These are phyloP conservation scores for Bathybates hornii DNA, from an alignment of 2,113 vertebrate species.

Conservation along the genomic window DNA sequence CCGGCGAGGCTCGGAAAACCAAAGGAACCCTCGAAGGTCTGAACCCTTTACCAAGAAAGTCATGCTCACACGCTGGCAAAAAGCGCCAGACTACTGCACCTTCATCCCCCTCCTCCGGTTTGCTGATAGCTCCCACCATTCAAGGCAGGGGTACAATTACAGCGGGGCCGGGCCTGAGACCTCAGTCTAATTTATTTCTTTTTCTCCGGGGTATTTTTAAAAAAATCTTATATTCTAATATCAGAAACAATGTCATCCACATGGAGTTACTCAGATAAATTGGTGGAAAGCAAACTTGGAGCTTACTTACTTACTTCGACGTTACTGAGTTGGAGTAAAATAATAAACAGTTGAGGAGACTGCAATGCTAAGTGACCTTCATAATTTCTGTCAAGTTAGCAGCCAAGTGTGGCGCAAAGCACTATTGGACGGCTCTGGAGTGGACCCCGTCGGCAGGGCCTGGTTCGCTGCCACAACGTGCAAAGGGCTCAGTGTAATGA, in stretches of 20 bases:
- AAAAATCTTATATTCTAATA: neutral
- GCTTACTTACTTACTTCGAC: neutral
- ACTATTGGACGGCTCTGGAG: neutral
- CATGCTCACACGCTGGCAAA: constrained; percentile 76
- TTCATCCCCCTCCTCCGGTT: constrained; percentile 75
- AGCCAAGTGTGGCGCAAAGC: constrained; percentile 6
- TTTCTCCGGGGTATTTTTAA: neutral
- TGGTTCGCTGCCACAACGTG: neutral
- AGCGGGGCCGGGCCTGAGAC: constrained; percentile 75
- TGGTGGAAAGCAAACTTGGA: neutral
- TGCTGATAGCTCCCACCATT: constrained; percentile 53
- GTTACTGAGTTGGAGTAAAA: neutral
- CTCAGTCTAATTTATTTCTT: constrained; percentile 66
- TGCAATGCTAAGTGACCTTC: constrained; percentile 17
- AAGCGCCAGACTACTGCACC: constrained; percentile 68
- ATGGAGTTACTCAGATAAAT: neutral
- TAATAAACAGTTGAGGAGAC: neutral
- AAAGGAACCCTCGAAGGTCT: constrained; percentile 72
- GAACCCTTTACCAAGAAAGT: constrained; percentile 73
- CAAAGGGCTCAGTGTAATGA: constrained; percentile 33
- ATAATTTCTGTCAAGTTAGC: neutral
- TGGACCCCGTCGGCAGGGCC: neutral
- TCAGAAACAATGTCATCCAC: neutral
- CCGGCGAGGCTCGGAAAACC: constrained; percentile 65
- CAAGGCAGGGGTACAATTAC: constrained; percentile 48